Percentiles rank a stretch among this genome's conserved stretches.
phyloP scores from a whole-genome alignment of 2,888 invertebrate species.

The Incurvaria masculella region DNA sequence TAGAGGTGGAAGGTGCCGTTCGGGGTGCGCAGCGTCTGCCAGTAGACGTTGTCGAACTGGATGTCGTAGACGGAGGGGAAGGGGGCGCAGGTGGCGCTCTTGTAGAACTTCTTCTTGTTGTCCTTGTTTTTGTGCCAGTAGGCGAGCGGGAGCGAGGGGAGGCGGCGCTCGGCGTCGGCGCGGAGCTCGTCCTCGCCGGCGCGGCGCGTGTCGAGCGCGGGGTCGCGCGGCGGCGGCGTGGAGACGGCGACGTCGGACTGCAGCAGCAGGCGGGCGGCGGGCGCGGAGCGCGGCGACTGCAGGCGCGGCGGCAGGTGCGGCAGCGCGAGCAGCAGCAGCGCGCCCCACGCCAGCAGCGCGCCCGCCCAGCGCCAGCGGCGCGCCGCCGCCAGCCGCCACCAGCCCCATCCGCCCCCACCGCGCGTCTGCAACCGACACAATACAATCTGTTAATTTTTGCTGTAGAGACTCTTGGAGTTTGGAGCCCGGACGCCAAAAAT shows the following conservation, averaged over 20 bases:
- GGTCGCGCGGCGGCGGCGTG: constrained; percentile 19
- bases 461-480: no score
- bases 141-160: constrained; percentile 81
- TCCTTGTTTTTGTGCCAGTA: constrained; percentile 84
- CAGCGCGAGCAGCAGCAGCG: constrained; percentile 30
- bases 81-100: constrained; percentile 74
- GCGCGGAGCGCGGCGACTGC: constrained; percentile 23
- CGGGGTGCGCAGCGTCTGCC: constrained; percentile 82
- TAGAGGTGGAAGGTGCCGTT: constrained; percentile 90
- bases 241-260: constrained; percentile 6
- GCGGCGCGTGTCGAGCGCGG: constrained; percentile 31
- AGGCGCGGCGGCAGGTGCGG: constrained; percentile 22
- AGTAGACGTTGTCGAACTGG: constrained; percentile 91
- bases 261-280: constrained; percentile 24
- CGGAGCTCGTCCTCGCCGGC: constrained; percentile 70
- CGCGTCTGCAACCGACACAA: no score
- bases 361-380: constrained; percentile 22
- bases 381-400: constrained; percentile 21
- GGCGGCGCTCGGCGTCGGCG: constrained; percentile 71
- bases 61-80: constrained; percentile 88
- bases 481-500: no score
- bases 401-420: constrained; percentile 41
- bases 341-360: constrained; percentile 34
- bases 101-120: constrained; percentile 64
- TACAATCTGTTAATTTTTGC: no score